Evolutionary conservation across 2,888 invertebrate species (phyloP), one percentile per base, ranked within the genome.

Genomic region (Poecilus cupreus): DNA sequence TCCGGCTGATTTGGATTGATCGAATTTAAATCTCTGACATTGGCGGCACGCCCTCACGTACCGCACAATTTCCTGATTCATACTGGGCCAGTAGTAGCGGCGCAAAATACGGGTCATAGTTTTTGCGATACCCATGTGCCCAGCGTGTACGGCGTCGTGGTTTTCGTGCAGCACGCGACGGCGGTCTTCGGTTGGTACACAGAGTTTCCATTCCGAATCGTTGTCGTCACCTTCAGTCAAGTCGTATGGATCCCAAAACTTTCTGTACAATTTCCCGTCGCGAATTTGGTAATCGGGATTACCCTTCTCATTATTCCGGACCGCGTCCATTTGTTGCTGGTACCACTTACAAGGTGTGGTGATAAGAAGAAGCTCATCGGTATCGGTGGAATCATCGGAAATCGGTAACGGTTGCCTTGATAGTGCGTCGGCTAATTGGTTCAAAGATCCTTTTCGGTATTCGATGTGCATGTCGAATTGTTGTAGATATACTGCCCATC

Each of bases 11-110:
- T n/a, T 39, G 54, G 76, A 82, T 64, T 83, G 85, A 0, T 81
- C 20, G 0, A 82, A 10, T 77, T 85, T 85, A 26, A 78, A 85
- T 83, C 68, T 84, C 84, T 85, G 84, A 74, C 85, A 86, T 3
- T 39, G 79, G 0, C 20, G 11, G 76, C 86, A 87, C 0, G 18
- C 20, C 10, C 84, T 32, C 8, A 86, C 83, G 49, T 83, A 83
- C 0, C n/a, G 20, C 0, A 39, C 16, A 18, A 51, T 18, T 13
- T 51, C 18, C 18, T 13, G 51, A 1, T 18, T 2, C 83, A 81
- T 86, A 37, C 76, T 70, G 6, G 84, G 82, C 84, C 84, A 84
- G 77, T 84, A 82, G 43, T 83, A 85, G 1, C 46, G 43, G 8
- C 46, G 57, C 0, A 77, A 39, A n/a, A 84, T 22, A 13, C 76